phyloP scores from a whole-genome alignment of 2,113 vertebrate species.

The Psittacara wagleri region DNA sequence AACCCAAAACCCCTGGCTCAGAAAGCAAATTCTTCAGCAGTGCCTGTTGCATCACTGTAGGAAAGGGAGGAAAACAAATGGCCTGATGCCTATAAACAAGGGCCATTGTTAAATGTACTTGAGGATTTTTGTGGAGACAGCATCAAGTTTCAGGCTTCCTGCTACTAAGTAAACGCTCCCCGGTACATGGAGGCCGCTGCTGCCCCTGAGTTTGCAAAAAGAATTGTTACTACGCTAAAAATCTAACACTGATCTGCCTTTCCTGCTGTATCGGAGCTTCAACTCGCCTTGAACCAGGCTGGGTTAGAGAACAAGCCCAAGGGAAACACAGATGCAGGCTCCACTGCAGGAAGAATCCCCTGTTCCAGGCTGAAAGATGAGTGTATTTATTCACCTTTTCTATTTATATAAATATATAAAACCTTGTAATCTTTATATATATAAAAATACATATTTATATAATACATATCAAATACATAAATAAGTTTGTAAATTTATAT shows the following conservation, averaged over 20 bases:
- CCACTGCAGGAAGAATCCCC: accelerated
- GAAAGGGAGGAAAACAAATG: not conserved
- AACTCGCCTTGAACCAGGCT: conserved; percentile 9
- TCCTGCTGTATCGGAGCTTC: not conserved
- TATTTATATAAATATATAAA: not conserved
- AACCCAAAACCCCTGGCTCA: not conserved
- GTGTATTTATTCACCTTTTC: not conserved
- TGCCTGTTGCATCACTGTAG: not conserved
- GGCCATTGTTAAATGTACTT: conserved; percentile 17
- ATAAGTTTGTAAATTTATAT: not conserved
- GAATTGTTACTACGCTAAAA: conserved; percentile 36
- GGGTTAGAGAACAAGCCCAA: not conserved
- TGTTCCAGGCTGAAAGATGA: not conserved
- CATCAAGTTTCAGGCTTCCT: conserved; percentile 30
- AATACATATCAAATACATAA: not conserved
- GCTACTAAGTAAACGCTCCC: conserved; percentile 1
- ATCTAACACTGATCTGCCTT: not conserved
- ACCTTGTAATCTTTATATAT: not conserved
- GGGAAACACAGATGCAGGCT: not conserved
- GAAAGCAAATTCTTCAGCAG: not conserved
- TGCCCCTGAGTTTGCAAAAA: not conserved
- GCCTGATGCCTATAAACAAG: not conserved
- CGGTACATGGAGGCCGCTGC: not conserved
- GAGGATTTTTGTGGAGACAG: conserved; percentile 18
- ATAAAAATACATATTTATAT: not conserved